Percentiles rank a stretch among this genome's conserved stretches.
These are phyloP conservation scores for Silurus aristotelis DNA, from an alignment of 2,797 vertebrate genomes.

Conservation along the genomic window DNA sequence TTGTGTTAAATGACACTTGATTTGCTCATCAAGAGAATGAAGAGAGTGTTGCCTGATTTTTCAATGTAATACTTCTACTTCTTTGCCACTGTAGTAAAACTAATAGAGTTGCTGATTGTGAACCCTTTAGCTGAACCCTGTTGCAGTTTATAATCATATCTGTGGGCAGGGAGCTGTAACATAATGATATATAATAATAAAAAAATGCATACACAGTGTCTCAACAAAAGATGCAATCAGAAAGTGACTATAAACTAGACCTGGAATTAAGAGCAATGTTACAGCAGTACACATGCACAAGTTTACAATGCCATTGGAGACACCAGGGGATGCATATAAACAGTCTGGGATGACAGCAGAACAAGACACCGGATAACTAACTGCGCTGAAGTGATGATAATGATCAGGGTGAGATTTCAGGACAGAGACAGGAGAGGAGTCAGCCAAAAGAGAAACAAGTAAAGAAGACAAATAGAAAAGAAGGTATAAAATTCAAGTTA, in stretches of 20 bases:
- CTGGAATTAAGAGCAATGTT: not conserved
- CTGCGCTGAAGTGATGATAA: not conserved
- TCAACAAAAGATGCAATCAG: not conserved
- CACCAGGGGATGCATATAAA: not conserved
- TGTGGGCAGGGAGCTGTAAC: not conserved
- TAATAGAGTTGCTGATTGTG: not conserved
- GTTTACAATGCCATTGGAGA: not conserved
- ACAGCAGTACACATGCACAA: not conserved
- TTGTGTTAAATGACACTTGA: not conserved
- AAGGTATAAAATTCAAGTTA: not conserved
- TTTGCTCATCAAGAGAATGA: conserved; percentile 7
- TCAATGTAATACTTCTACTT: not conserved
- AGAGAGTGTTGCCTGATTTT: not conserved
- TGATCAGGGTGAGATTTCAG: not conserved
- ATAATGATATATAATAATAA: not conserved
- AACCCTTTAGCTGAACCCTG: not conserved
- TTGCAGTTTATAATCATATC: not conserved
- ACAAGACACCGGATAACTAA: conserved; percentile 13
- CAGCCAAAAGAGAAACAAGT: not conserved
- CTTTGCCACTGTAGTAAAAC: not conserved
- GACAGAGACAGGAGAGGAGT: not conserved
- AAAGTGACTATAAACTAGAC: not conserved
- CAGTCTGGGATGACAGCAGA: not conserved
- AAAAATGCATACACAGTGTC: not conserved
- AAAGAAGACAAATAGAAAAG: not conserved